Evolutionary conservation across 2,113 vertebrate genomes (phyloP), one percentile per base, ranked within the genome.

Genomic region (Coryphaenoides rupestris): DNA sequence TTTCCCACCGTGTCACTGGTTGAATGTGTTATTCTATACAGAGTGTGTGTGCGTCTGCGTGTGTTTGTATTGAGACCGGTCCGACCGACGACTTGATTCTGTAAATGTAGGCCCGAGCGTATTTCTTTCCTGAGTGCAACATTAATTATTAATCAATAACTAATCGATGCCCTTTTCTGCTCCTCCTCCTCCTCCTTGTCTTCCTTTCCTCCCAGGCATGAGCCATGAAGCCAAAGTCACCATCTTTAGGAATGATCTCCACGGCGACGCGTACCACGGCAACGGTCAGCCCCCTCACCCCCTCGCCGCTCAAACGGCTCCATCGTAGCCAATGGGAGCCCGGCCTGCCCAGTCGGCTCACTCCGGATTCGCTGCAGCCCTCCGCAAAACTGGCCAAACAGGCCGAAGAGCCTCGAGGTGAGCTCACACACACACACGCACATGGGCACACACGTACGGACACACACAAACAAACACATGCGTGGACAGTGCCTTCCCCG

Each of bases 151-250:
- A 62, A 17, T 40, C 19, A 24, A 60, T 55, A 6, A 19, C 47
- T 57, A 26, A 60, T 60, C 61, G 75, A 64, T 71, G n/a, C 28
- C 54, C 62, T 53, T 28, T 33, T 33, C 10, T 40, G 33, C 33
- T 40, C 33, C 33, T 40, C 33, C 89, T 65, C 65, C 84, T 79
- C 0, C 90, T 22, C 80, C 47, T n/a, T n/a, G n/a, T n/a, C n/a
- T n/a, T n/a, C n/a, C n/a, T n/a, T n/a, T n/a, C n/a, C n/a, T n/a
- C n/a, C n/a, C 90, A 99, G 96, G 96, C 94, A 98, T 99, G 96
- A 98, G 95, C 96, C 97, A 98, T 98, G 97, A n/a, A 99, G 94
- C 94, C 96, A 93, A 99, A 99, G 93, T 96, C 96, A 81, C 96
- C 96, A 92, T 98, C 96, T 55, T 89, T 98, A 98, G 96, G 96